Evolutionary conservation across 2,888 invertebrate genomes (phyloP), one percentile per base, ranked within the genome.

Genomic region (Pterostichus madidus): DNA sequence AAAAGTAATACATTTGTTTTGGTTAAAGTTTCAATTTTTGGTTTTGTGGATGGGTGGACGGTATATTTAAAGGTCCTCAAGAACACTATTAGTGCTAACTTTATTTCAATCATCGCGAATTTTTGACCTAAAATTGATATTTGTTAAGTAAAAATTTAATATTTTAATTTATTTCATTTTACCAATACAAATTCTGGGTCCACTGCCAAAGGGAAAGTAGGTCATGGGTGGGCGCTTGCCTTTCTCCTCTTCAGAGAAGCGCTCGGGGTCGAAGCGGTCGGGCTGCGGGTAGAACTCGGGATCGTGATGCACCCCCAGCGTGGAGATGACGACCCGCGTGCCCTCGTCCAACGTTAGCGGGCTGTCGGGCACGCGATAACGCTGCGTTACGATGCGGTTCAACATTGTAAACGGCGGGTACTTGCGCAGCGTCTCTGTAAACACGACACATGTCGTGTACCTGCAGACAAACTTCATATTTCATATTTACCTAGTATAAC

Each of bases 401-500:
- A 84, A 15, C 8, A 76, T n/a, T 4, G 78, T 59, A 6, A 84
- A 5, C 6, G 84, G 81, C 7, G 84, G 84, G 64, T 84, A 83
- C 39, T 81, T 84, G 44, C 84, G 44, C 13, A 84, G 49, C 10
- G 83, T 84, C 80, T 85, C 85, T 85, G 56, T 0, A 59, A 39
- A 39, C 39, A 39, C 39, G 39, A 0, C 5, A 39, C 3, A 8
- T 39, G 24, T 24, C 24, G 24, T 24, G 4, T 11, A 46, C 46
- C 4, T 46, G 10, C 46, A 2, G 1, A 11, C 1, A 46, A 46
- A 8, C 8, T 4, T 46, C 11, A 46, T 11, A 46, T 52, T 52
- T 31, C 11, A 31, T 35, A 75, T 44, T 75, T 84, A 87, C 86
- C 86, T 13, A 46, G 53, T 44, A 92, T 86, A 6, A 91, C 90